Conservation (phyloP, 1,140 invertebrate genomes). For the Trypoxylus dichotomus region DNA sequence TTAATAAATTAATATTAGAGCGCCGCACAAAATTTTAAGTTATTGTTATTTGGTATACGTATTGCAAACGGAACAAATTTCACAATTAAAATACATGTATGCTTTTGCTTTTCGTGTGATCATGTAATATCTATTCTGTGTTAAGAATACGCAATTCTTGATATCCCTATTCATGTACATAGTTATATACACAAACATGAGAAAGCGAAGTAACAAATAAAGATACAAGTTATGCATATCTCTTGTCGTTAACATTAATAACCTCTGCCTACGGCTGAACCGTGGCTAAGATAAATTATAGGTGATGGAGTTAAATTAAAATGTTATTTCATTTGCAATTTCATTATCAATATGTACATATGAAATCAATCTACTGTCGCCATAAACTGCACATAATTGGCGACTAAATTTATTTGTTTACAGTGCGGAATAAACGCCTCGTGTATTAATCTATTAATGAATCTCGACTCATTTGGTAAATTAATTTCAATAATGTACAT, state of each 20-base stretch:
- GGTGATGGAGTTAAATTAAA: conserved; percentile 40
- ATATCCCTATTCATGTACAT: no score
- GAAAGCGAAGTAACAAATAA: conserved; percentile 9
- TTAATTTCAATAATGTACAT: no score
- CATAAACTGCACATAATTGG: conserved; percentile 30
- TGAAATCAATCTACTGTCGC: conserved; percentile 33
- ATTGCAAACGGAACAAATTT: neutral
- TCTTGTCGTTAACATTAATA: conserved; percentile 22
- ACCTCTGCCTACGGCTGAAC: conserved; percentile 22
- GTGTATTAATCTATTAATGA: neutral
- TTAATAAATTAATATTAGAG: no score
- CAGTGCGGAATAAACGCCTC: neutral
- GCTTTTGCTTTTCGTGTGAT: no score
- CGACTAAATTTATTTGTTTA: conserved; percentile 19
- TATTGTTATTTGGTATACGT: no score
- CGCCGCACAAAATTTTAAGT: no score
- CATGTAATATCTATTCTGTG: no score
- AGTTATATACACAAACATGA: neutral
- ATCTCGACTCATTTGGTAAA: no score
- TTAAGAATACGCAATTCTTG: no score
- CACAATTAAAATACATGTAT: neutral
- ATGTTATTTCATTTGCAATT: conserved; percentile 40
- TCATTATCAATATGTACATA: conserved; percentile 36
- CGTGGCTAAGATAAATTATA: conserved; percentile 33
- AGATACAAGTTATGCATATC: conserved; percentile 11